phyloP scores from a whole-genome alignment of 2,797 vertebrate species.

The Sternotherus odoratus region DNA sequence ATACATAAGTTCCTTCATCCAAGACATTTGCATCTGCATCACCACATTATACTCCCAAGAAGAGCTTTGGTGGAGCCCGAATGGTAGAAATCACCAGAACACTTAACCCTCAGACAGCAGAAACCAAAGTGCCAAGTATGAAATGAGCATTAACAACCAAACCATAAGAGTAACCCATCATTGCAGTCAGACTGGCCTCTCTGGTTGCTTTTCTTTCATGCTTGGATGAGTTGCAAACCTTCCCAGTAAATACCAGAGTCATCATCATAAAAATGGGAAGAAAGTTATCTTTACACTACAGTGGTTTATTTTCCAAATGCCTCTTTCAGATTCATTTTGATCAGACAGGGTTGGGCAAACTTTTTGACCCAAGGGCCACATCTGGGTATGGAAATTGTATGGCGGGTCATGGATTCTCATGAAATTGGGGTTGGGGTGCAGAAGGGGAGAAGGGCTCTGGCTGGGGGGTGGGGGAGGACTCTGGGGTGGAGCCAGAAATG shows the following conservation, averaged over 20 bases:
- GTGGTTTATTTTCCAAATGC: constrained; percentile 62
- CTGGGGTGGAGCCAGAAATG: no score
- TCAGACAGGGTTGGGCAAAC: not conserved
- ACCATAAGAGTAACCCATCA: not conserved
- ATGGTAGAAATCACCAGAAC: not conserved
- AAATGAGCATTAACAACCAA: not conserved
- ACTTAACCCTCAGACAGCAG: not conserved
- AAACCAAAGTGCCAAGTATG: not conserved
- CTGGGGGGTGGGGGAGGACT: no score
- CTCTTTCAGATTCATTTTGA: constrained; percentile 73
- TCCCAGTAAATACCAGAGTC: constrained; percentile 67
- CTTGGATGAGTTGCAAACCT: constrained; percentile 51
- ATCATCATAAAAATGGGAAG: constrained; percentile 64
- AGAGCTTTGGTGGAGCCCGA: not conserved
- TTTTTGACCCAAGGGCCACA: no score
- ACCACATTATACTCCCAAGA: constrained; percentile 5
- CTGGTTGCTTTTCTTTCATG: constrained; percentile 60
- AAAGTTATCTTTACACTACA: constrained; percentile 66
- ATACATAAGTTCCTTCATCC: not conserved
- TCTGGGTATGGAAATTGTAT: no score
- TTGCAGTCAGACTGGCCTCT: not conserved
- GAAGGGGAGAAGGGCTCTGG: no score
- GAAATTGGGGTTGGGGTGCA: no score
- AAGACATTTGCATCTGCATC: not conserved
- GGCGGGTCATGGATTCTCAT: no score